Base-by-base conservation (phyloP, 2,888 invertebrate species). In the Prostheceraeus crozeri region DNA sequence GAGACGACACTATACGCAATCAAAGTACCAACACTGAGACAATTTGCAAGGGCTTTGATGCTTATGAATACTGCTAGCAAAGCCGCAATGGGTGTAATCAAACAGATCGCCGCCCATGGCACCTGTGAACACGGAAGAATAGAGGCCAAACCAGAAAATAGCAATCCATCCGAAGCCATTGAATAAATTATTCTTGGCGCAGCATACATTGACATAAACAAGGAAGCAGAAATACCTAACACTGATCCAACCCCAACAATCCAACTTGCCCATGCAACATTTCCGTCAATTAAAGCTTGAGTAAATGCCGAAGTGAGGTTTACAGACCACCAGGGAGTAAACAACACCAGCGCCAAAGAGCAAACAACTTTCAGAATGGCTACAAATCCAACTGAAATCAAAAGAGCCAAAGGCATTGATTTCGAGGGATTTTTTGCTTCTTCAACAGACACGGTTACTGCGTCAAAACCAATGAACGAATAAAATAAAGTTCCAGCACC, bases 1-100 rank as follows among this genome's bases (percentile, higher is more conserved):
- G 89, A 87, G 1, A 91, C 90, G 64, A 90, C 88, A 1, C 89
- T 89, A 72, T 90, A 90, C 0, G 89, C 88, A 67, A 88, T 75
- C 54, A 89, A 79, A 21, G 66, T 65, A 4, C 75, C 76, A 69
- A 91, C 89, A 1, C 89, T 89, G 87, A 91, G 89, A 72, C 91
- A 89, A 72, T 91, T 89, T 0, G 91, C 89, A 35, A 91, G 79
- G 66, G 88, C 88, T 67, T 87, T 84, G 66, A 91, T 80, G 76
- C 91, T 89, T 69, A 90, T 87, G 33, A 89, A 73, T 35, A 90
- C 76, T 2, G 90, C 89, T 64, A 90, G 83, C 0, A 85, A 59
- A 1, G 71, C 69, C 8, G 74, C 67, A 2, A 73, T 14, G 3
- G 66, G 36, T 4, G 74, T 73, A 60, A 74, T 71, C 8, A 71